Conservation (phyloP, 2,113 vertebrate genomes). For the Anguilla rostrata region DNA sequence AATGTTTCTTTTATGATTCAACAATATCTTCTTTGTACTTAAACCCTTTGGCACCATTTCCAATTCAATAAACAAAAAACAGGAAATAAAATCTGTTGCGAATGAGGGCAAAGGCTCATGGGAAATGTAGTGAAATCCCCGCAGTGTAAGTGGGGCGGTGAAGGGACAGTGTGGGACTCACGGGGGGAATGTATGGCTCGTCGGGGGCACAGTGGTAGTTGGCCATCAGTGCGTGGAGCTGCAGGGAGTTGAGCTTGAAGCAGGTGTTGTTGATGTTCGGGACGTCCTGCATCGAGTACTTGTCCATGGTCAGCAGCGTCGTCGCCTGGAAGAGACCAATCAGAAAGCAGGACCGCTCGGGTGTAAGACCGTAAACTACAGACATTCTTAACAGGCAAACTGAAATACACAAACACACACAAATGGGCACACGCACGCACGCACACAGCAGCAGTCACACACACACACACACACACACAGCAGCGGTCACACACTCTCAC, state of each 20-base stretch:
- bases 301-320: slow-evolving; percentile 96
- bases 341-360: not conserved
- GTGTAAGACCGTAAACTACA: not conserved
- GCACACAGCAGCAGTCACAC: too few species aligned
- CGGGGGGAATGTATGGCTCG: slow-evolving; percentile 92
- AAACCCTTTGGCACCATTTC: too few species aligned
- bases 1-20: too few species aligned
- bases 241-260: slow-evolving; percentile 96
- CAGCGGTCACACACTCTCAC: too few species aligned
- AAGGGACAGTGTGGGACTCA: slow-evolving; percentile 64
- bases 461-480: too few species aligned
- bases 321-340: slow-evolving; percentile 77
- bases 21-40: too few species aligned
- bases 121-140: not conserved
- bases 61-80: not conserved
- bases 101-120: not conserved
- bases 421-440: too few species aligned
- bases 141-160: too few species aligned
- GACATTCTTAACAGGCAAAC: too few species aligned
- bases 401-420: too few species aligned
- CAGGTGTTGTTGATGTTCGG: slow-evolving; percentile 94
- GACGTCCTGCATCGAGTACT: slow-evolving; percentile 89
- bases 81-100: not conserved
- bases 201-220: slow-evolving; percentile 97
- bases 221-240: slow-evolving; percentile 89